Conservation (phyloP, 2,888 invertebrate genomes). For the Ochropacha duplaris region DNA sequence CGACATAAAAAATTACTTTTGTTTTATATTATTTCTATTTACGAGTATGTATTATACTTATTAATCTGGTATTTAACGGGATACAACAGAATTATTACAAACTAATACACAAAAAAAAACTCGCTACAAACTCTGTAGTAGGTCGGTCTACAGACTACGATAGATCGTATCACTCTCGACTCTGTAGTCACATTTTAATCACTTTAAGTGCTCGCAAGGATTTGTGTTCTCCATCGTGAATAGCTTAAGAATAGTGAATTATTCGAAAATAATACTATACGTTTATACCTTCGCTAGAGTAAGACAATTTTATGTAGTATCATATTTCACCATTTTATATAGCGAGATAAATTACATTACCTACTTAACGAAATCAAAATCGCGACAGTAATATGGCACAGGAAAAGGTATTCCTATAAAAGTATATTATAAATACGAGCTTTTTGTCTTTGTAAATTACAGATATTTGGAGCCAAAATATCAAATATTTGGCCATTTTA, state of each 20-base stretch:
- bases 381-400: conserved; percentile 14
- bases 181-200: conserved; percentile 70
- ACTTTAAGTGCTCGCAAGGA: conserved; percentile 74
- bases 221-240: conserved; percentile 68
- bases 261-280: conserved; percentile 40
- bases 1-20: too few species aligned
- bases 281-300: conserved; percentile 17
- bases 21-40: too few species aligned
- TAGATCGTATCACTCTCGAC: conserved; percentile 33
- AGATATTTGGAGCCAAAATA: too few species aligned
- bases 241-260: conserved; percentile 58
- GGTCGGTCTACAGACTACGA: conserved; percentile 36
- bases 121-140: conserved; percentile 39
- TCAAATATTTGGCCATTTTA: too few species aligned
- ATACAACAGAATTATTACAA: too few species aligned
- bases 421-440: not conserved
- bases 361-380: conserved; percentile 14
- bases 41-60: too few species aligned
- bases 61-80: too few species aligned
- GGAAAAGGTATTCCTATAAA: conserved; percentile 8
- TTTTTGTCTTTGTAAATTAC: too few species aligned
- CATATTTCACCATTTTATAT: conserved; percentile 13
- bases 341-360: not conserved
- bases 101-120: too few species aligned
- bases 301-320: conserved; percentile 29